Evolutionary conservation across 2,888 invertebrate genomes (phyloP), one percentile per base, ranked within the genome.

Genomic region (Synanthedon tipuliformis): DNA sequence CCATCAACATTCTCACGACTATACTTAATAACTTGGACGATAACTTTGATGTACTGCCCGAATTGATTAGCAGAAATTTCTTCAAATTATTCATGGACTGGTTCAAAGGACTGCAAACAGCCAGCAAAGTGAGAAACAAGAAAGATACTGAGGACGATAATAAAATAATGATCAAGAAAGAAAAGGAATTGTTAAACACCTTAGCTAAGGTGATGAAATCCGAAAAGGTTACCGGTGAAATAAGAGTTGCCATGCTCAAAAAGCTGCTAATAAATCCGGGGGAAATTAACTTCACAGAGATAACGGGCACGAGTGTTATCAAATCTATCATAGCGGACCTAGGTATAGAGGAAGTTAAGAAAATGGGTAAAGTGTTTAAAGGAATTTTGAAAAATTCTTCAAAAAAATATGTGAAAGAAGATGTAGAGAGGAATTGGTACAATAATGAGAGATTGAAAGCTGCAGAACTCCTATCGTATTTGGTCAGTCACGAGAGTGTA

Each of bases 271-370:
- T 93, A 50, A 82, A 90, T 68, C 93, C 93, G 0, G 93, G 94
- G 3, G 90, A 91, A 64, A 89, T 94, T 56, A 91, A 92, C 74
- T 91, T 94, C 57, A 93, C 93, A 64, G 93, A 93, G 77, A 90
- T 91, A 40, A 92, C 93, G 16, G 89, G 90, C 11, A 90, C 89
- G 12, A 91, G 90, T 62, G 71, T 93, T 50, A 77, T 93, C 0
- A 92, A 91, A 68, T 88, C 90, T 52, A 84, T 93, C 10, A 90
- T 90, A n/a, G 78, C 84, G 1, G 89, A 88, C 69, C 79, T 94
- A 55, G 88, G 89, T 55, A 75, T 74, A 7, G 88, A 89, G 51
- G 91, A 92, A 7, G 88, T 93, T 0, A 90, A 90, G 64, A 89
- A 89, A 67, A 76, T 93, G 59, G 89, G 90, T 0, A 86, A 89